Evolutionary conservation across 2,797 vertebrate genomes (phyloP).

Genomic region (Enteromius paludinosus): DNA sequence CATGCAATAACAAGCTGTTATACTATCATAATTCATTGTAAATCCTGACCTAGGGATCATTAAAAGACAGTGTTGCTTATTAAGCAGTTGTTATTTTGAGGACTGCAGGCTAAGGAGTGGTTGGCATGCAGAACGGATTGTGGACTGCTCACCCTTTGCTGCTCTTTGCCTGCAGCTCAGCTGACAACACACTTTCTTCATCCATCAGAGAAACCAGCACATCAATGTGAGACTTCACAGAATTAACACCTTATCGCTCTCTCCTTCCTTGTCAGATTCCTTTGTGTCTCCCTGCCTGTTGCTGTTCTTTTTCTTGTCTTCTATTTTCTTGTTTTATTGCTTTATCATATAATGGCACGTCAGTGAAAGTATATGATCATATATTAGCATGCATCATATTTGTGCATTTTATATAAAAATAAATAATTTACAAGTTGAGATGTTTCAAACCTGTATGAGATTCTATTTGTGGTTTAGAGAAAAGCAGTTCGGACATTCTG

Average conservation of each 20-base stretch:
- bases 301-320: not conserved
- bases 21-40: slow-evolving; percentile 41
- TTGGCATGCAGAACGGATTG: slow-evolving; percentile 38
- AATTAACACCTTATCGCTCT: slow-evolving; percentile 18
- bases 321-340: not conserved
- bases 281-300: not conserved
- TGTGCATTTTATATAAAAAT: not conserved
- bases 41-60: slow-evolving; percentile 32
- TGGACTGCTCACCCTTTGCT: slow-evolving; percentile 8
- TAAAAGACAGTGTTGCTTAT: slow-evolving; percentile 26
- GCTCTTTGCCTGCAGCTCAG: slow-evolving; percentile 20
- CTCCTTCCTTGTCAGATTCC: slow-evolving; percentile 9
- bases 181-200: slow-evolving; percentile 41
- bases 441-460: not conserved
- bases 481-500: not conserved
- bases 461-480: not conserved
- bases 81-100: slow-evolving; percentile 28
- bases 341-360: not conserved
- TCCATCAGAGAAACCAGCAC: slow-evolving; percentile 28
- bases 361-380: not conserved
- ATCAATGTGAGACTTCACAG: slow-evolving; percentile 27
- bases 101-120: not conserved
- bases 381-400: not conserved
- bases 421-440: not conserved
- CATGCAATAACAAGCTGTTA: slow-evolving; percentile 36